phyloP scores from a whole-genome alignment of 2,113 vertebrate species.

The Notothenia rossii region DNA sequence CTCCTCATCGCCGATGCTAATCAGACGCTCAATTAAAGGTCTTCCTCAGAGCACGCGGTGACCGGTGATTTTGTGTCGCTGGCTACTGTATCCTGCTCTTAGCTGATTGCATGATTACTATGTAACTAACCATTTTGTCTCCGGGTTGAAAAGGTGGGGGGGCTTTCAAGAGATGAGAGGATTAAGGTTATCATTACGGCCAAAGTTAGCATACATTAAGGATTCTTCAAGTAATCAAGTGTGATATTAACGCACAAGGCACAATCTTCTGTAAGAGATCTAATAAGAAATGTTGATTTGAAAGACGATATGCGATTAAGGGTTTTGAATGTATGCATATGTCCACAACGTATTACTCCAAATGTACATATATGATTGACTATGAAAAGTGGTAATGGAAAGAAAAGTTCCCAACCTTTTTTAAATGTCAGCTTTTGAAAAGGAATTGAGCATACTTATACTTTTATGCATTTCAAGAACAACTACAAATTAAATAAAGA shows the following conservation, averaged over 20 bases:
- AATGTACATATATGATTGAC: constrained; percentile 1
- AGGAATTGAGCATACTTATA: background rate
- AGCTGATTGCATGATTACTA: constrained; percentile 64
- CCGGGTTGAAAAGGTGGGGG: constrained; percentile 45
- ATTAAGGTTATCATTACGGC: constrained; percentile 37
- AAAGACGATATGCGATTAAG: background rate
- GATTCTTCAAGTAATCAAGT: constrained; percentile 31
- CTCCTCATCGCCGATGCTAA: constrained; percentile 16
- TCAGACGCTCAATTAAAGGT: constrained; percentile 64
- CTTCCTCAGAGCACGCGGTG: constrained; percentile 35
- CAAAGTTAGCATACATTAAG: constrained; percentile 24
- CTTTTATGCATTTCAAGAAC: background rate
- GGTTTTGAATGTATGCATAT: constrained; percentile 4
- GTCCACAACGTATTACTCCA: constrained; percentile 7
- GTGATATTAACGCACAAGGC: constrained; percentile 3
- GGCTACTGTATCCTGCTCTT: constrained; percentile 55
- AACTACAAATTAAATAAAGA: background rate
- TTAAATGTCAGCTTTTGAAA: background rate
- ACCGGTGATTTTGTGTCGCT: constrained; percentile 49
- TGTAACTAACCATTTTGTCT: constrained; percentile 48
- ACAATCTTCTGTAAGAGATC: constrained; percentile 15
- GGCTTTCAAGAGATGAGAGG: constrained; percentile 51
- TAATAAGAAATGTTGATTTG: constrained; percentile 23
- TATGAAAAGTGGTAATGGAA: background rate
- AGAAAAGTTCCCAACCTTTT: background rate